Percentiles rank a stretch among this genome's conserved stretches.
These are phyloP conservation scores for Frankliniella intonsa DNA, from an alignment of 2,888 invertebrate species.

Conservation along the genomic window DNA sequence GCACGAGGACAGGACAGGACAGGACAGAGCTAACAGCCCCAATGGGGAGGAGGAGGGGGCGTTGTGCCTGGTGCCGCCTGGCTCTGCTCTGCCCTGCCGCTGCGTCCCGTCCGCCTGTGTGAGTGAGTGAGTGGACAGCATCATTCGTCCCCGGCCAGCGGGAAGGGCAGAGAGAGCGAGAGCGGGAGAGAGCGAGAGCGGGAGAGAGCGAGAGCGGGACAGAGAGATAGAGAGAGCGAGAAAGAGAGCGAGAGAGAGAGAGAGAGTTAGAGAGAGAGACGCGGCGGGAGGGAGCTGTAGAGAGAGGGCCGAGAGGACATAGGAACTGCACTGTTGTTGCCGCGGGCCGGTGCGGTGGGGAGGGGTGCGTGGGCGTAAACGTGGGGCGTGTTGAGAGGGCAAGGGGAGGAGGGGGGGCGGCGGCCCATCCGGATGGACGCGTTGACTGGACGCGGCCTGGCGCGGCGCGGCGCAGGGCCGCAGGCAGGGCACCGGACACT, in stretches of 20 bases:
- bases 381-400: not conserved
- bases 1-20: no score
- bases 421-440: not conserved
- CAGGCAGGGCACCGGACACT: no score
- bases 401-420: not conserved
- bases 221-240: conserved; percentile 2
- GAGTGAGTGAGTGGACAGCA: no score
- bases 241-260: conserved; percentile 10
- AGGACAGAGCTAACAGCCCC: no score
- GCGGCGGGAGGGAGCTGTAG: not conserved
- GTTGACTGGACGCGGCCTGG: not conserved
- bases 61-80: conserved; percentile 5
- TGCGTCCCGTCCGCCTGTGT: no score
- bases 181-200: not conserved
- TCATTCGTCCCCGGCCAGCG: not conserved
- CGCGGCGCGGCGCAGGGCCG: not conserved
- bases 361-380: no score
- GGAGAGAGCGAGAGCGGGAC: not conserved
- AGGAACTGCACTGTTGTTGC: not conserved
- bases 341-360: not conserved
- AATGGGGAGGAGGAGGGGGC: not conserved
- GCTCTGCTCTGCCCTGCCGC: not conserved
- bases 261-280: no score
- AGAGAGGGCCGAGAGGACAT: not conserved
- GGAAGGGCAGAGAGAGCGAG: not conserved